phyloP scores from a whole-genome alignment of 2,888 invertebrate species.

The Drosophila anomelani region DNA sequence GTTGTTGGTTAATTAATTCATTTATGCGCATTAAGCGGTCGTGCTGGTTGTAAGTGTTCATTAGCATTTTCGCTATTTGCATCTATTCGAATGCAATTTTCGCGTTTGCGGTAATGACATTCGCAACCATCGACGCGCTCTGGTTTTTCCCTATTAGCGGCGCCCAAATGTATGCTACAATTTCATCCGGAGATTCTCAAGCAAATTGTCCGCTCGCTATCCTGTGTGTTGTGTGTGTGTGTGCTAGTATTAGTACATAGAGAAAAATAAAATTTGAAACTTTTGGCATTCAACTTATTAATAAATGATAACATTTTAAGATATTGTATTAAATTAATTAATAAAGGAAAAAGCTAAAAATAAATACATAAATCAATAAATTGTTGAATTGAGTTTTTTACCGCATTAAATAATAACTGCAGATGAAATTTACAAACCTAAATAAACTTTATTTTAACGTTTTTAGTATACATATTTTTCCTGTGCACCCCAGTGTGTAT shows the following conservation, averaged over 20 bases:
- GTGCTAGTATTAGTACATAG: neutral
- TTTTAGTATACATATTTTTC: neutral
- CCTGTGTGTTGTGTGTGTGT: neutral
- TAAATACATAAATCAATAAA: neutral
- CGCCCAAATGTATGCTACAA: slow-evolving; percentile 32
- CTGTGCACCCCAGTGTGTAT: neutral
- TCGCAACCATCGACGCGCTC: slow-evolving; percentile 34
- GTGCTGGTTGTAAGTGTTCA: slow-evolving; percentile 64
- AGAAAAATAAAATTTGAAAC: neutral
- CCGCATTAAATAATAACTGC: neutral
- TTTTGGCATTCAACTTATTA: neutral
- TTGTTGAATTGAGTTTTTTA: neutral
- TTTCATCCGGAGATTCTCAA: slow-evolving; percentile 36
- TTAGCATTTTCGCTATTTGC: slow-evolving; percentile 61
- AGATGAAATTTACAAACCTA: neutral
- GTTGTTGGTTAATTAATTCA: slow-evolving; percentile 60
- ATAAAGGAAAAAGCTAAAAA: neutral
- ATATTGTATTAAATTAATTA: no score
- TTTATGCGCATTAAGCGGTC: slow-evolving; percentile 55
- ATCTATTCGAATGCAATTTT: slow-evolving; percentile 60
- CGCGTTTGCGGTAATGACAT: slow-evolving; percentile 45
- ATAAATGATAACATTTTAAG: no score
- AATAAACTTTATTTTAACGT: neutral
- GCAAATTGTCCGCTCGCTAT: slow-evolving; percentile 19
- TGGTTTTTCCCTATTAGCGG: slow-evolving; percentile 32